Conservation (phyloP, 2,888 invertebrate genomes). For the Pardosa pseudoannulata region DNA sequence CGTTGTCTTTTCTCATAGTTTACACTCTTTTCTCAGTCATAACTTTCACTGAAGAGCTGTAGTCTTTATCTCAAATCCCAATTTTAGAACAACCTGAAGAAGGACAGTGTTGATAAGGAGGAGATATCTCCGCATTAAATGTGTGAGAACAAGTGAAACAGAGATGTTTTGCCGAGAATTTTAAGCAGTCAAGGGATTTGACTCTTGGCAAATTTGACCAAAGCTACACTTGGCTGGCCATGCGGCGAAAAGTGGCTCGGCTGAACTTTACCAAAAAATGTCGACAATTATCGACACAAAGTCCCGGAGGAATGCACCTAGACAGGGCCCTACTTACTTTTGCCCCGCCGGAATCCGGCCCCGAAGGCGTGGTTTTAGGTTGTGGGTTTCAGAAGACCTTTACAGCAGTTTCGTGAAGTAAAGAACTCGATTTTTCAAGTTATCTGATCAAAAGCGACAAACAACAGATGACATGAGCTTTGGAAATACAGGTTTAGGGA, state of each 20-base stretch:
- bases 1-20: too few species aligned
- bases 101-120: background rate
- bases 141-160: background rate
- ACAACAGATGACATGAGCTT: background rate
- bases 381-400: constrained; percentile 23
- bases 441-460: background rate
- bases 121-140: background rate
- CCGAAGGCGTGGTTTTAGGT: constrained; percentile 41
- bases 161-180: background rate
- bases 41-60: too few species aligned
- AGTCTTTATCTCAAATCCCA: too few species aligned
- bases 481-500: background rate
- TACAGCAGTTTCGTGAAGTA: background rate
- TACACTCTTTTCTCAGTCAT: too few species aligned
- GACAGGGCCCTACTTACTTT: background rate
- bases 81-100: background rate
- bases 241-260: constrained; percentile 45
- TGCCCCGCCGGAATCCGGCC: constrained; percentile 23
- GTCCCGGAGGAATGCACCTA: constrained; percentile 43
- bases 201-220: constrained; percentile 1
- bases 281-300: constrained; percentile 59
- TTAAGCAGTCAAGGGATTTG: background rate
- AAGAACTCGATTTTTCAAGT: background rate
- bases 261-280: constrained; percentile 44
- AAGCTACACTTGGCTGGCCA: constrained; percentile 46